Evolutionary conservation across 2,797 vertebrate genomes (phyloP), one percentile per base, ranked within the genome.

Genomic region (Acomys russatus): DNA sequence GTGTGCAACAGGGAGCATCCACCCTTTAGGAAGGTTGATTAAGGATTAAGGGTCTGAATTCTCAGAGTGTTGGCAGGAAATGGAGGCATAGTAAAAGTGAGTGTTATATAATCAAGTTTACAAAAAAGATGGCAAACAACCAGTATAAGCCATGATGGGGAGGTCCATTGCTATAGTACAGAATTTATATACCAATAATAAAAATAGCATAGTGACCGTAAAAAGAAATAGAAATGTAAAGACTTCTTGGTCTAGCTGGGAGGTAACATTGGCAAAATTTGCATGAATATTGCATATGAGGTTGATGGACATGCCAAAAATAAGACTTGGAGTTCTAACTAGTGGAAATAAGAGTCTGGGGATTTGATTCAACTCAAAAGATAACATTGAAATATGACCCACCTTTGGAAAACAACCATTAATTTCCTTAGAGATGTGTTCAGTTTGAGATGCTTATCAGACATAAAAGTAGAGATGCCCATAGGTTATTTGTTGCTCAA

Each of bases 241-340:
- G 66, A 54, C 30, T 35, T 51, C 20, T 71, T 30, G 54, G 10
- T 90, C 64, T 59, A 20, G 33, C 23, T 71, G 8, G 6, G 61
- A 92, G 61, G 33, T 51, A 73, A 83, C 22, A 78, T 38, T 33
- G 78, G 6, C 11, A 85, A 38, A 14, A 73, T 91, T 84, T 94
- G 56, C 28, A 51, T 88, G 59, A 44, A 73, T 68, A 22, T n/a
- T 94, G 6, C n/a, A 78, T 38, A 59, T 35, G 25, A 94, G 11
- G 17, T n/a, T 89, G 33, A 88, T 80, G 17, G 10, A 92, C 15
- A 17, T 79, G 44, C 44, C 79, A 95, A 59, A 92, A 77, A 63
- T 59, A 93, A 94, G 64, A 61, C 51, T 71, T 44, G 70, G 76
- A 93, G 93, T 93, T 83, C 90, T 96, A 87, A 91, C 23, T 76